Conservation (phyloP, 2,797 vertebrate species). For the Clarias platycephalus region DNA sequence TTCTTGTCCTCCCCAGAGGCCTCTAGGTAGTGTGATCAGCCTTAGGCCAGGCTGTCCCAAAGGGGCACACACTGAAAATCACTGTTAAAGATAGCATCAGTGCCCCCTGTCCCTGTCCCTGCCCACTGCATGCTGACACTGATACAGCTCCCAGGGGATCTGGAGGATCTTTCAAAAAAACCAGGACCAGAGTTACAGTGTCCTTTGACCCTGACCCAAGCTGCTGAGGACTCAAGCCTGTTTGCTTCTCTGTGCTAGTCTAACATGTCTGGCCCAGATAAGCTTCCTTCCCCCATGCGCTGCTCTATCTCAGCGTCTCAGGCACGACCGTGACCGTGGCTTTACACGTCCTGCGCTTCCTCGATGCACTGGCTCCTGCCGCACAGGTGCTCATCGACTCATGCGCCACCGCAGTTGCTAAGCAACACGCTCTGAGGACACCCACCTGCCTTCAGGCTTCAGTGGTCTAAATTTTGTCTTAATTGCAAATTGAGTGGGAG, state of each 20-base stretch:
- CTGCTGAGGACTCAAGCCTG: constrained; percentile 28
- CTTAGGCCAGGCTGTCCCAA: constrained; percentile 52
- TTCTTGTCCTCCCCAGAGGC: constrained; percentile 35
- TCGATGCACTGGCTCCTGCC: constrained; percentile 63
- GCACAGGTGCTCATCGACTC: constrained; percentile 65
- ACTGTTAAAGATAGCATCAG: constrained; percentile 60
- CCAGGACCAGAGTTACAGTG: constrained; percentile 32
- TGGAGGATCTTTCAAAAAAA: constrained; percentile 36
- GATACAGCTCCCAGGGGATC: constrained; percentile 62
- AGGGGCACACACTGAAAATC: constrained; percentile 44
- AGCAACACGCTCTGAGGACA: constrained; percentile 74
- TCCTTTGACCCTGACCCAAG: constrained; percentile 37
- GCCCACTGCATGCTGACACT: constrained; percentile 39
- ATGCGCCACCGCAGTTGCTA: constrained; percentile 66
- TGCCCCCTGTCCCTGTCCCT: constrained; percentile 51
- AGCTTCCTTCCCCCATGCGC: constrained; percentile 43
- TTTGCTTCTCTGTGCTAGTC: constrained; percentile 46
- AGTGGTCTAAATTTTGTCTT: constrained; percentile 79
- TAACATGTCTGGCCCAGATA: constrained; percentile 56
- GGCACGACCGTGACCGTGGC: constrained; percentile 45
- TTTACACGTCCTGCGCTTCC: constrained; percentile 43
- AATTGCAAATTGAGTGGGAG: constrained; percentile 83
- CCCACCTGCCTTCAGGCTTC: constrained; percentile 82
- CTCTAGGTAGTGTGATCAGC: constrained; percentile 47
- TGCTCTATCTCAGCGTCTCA: constrained; percentile 55